Evolutionary conservation across 2,113 vertebrate genomes (phyloP).

Genomic region (Anoplopoma fimbria): DNA sequence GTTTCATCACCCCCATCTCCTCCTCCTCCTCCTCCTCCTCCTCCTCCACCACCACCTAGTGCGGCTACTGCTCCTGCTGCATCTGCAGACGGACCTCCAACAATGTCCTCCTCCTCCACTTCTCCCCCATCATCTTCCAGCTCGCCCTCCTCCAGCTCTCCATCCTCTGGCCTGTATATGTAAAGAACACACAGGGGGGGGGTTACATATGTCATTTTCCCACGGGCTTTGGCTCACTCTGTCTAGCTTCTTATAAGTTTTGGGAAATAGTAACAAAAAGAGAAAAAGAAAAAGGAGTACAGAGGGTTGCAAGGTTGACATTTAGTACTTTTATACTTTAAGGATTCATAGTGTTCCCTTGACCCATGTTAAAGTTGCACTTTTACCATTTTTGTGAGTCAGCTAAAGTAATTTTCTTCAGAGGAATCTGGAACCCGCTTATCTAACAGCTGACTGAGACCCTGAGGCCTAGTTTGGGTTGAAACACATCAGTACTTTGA

Average conservation of each 20-base stretch:
- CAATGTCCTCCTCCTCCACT: constrained; percentile 72
- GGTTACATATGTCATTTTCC: constrained; percentile 8
- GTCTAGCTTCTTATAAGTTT: not conserved
- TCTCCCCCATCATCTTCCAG: constrained; percentile 95
- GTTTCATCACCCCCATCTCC: constrained; percentile 85
- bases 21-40: constrained; percentile 70
- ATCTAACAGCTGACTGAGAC: not conserved
- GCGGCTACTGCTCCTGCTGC: constrained; percentile 61
- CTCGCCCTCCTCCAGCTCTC: constrained; percentile 95
- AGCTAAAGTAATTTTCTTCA: not conserved
- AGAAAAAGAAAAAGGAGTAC: constrained; percentile 34
- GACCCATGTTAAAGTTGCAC: not conserved
- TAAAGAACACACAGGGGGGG: not conserved
- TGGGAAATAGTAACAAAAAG: not conserved
- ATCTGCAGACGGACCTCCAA: constrained; percentile 62
- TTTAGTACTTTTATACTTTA: not conserved
- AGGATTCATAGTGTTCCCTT: not conserved
- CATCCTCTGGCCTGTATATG: constrained; percentile 88
- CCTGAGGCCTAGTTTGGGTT: not conserved
- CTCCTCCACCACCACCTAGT: constrained; percentile 50
- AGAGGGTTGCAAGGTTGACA: not conserved
- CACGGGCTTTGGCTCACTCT: not conserved
- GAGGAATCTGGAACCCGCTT: not conserved
- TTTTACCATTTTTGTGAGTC: not conserved
- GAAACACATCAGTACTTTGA: not conserved